Evolutionary conservation across 2,888 invertebrate species (phyloP), one percentile per base, ranked within the genome.

Genomic region (Uloborus plumipes): DNA sequence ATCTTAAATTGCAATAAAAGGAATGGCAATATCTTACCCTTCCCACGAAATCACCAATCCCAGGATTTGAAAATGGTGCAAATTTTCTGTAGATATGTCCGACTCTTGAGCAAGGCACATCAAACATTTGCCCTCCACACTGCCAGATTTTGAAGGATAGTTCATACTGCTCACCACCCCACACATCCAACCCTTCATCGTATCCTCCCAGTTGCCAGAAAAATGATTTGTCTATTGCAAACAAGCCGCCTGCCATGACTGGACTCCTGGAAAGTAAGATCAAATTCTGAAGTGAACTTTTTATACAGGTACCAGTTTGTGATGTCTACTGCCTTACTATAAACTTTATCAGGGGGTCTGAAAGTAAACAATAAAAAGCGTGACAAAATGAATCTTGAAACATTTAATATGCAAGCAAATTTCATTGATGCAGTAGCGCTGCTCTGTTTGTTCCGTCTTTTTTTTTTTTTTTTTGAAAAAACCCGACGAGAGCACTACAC

Each of bases 121-220:
- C 97, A 84, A 94, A 90, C 94, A 98, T 93, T 86, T 92, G 92
- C 0, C 97, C 97, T 18, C 96, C 96, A 88, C 97, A 98, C 90
- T 97, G 96, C 97, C 97, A 97, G 73, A 97, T 93, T 92, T 98
- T 98, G 88, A 98, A 98, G 84, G 97, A 97, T n/a, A 98, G 91
- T 88, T 98, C 98, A 88, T 97, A 98, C 89, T 98, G 98, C 89
- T 98, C 98, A 0, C 98, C 98, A 22, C 98, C 98, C 98, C 98
- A 98, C 86, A 98, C 98, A 87, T 97, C 96, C 1, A 97, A 90
- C 0, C 95, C 95, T 75, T 94, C 93, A 88, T 97, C 96, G 88
- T 97, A 97, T 0, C 98, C 98, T 1, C 97, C 98, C 59, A 98
- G 90, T 89, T 97, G 95, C 97, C 97, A 97, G 90, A 99, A 99